These are phyloP conservation scores for Machimus rusticus DNA, from an alignment of 2,888 invertebrate genomes.

Conservation along the genomic window DNA sequence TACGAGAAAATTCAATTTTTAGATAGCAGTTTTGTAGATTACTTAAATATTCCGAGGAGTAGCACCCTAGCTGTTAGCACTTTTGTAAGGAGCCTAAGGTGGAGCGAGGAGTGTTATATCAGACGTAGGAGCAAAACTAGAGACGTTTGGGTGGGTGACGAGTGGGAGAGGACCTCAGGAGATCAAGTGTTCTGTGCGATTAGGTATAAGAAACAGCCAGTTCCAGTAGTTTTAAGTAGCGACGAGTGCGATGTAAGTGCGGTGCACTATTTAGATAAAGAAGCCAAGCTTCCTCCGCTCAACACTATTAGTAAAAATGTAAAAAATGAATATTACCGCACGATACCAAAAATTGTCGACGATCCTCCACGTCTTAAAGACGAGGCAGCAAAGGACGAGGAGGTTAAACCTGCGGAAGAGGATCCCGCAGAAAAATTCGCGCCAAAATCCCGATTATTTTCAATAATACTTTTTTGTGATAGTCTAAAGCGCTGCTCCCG, in stretches of 20 bases:
- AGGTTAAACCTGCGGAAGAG: not conserved
- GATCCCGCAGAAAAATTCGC: not conserved
- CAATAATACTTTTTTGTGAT: conserved; percentile 44
- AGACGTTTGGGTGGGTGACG: not conserved
- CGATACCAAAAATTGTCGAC: not conserved
- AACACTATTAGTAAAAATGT: not conserved
- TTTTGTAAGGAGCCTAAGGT: conserved; percentile 7
- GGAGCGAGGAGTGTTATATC: not conserved
- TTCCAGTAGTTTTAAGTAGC: not conserved
- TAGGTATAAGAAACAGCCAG: not conserved
- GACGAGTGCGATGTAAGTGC: not conserved
- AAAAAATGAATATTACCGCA: not conserved
- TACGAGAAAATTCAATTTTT: conserved; percentile 44
- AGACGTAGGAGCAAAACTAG: not conserved
- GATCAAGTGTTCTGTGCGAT: not conserved
- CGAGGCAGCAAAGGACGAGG: not conserved
- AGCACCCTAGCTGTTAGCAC: conserved; percentile 4
- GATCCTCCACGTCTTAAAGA: not conserved
- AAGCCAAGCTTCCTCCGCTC: not conserved
- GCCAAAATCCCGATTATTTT: conserved; percentile 31
- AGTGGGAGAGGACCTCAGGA: conserved; percentile 5
- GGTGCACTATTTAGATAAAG: not conserved
- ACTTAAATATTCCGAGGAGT: conserved; percentile 29
- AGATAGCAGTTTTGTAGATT: conserved; percentile 48
- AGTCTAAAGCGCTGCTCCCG: conserved; percentile 35